Conservation (phyloP, 2,888 invertebrate species). For the Drosophila dives region DNA sequence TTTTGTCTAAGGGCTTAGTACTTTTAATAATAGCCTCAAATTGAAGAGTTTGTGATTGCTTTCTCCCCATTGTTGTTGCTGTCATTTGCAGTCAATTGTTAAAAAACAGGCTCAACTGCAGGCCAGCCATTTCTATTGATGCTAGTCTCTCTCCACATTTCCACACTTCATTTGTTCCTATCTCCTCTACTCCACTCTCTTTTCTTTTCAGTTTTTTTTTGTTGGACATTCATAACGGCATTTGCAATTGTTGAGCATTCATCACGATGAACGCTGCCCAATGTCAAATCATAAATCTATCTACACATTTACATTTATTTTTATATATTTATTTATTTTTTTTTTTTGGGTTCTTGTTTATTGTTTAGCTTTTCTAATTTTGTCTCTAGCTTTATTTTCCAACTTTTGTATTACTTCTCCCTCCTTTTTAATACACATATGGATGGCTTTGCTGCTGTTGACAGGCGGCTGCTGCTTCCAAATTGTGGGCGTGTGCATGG, state of each 20-base stretch:
- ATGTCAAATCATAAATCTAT: slow-evolving; percentile 53
- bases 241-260: slow-evolving; percentile 52
- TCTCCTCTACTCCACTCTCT: neutral
- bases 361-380: slow-evolving; percentile 26
- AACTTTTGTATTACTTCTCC: slow-evolving; percentile 36
- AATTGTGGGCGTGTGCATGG: slow-evolving; percentile 58
- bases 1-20: neutral
- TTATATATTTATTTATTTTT: slow-evolving; percentile 16
- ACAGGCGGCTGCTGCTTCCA: slow-evolving; percentile 51
- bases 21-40: slow-evolving; percentile 2
- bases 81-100: slow-evolving; percentile 39
- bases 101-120: slow-evolving; percentile 46
- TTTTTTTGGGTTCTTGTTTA: slow-evolving; percentile 29
- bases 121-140: slow-evolving; percentile 37
- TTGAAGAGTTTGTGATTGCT: slow-evolving; percentile 11
- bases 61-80: slow-evolving; percentile 26
- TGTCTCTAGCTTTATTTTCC: slow-evolving; percentile 5
- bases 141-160: neutral
- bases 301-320: slow-evolving; percentile 22
- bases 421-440: neutral
- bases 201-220: neutral
- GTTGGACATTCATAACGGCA: slow-evolving; percentile 45
- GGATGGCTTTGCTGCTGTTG: slow-evolving; percentile 47
- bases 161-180: slow-evolving; percentile 1
- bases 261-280: slow-evolving; percentile 32